These are phyloP conservation scores for Nibea albiflora DNA, from an alignment of 2,113 vertebrate genomes.

Conservation along the genomic window DNA sequence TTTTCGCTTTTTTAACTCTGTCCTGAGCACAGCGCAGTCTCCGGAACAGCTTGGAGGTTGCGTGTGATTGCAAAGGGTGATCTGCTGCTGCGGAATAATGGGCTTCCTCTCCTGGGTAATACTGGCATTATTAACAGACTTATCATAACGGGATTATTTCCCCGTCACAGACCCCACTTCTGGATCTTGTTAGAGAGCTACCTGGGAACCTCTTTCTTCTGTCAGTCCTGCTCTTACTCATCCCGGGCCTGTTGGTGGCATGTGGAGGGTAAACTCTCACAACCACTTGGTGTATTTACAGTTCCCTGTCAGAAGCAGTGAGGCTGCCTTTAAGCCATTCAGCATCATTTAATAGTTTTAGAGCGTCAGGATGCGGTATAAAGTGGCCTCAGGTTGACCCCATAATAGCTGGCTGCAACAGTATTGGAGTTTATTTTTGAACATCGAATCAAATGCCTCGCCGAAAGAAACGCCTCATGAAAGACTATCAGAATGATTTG, in stretches of 20 bases:
- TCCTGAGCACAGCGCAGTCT: constrained; percentile 55
- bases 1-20: constrained; percentile 34
- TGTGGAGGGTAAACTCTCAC: constrained; percentile 37
- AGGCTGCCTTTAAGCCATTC: constrained; percentile 52
- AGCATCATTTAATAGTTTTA: constrained; percentile 61
- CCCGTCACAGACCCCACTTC: constrained; percentile 54
- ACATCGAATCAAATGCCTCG: constrained; percentile 52
- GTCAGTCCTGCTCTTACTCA: constrained; percentile 50
- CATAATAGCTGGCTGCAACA: constrained; percentile 40
- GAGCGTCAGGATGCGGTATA: constrained; percentile 40
- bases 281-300: constrained; percentile 37
- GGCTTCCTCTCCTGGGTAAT: constrained; percentile 66
- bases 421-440: constrained; percentile 74
- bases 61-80: constrained; percentile 49
- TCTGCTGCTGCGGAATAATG: constrained; percentile 67
- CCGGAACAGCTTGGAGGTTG: constrained; percentile 62
- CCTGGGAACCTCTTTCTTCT: constrained; percentile 69
- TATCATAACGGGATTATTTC: constrained; percentile 81
- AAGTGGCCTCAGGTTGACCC: constrained; percentile 63
- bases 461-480: constrained; percentile 65
- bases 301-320: constrained; percentile 35
- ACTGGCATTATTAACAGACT: constrained; percentile 73
- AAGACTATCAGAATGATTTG: constrained; percentile 72
- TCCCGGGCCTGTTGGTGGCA: constrained; percentile 35
- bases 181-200: constrained; percentile 74